Percentiles rank a stretch among this genome's conserved stretches.
phyloP scores from a whole-genome alignment of 2,888 invertebrate genomes.

The Helobdella robusta region DNA sequence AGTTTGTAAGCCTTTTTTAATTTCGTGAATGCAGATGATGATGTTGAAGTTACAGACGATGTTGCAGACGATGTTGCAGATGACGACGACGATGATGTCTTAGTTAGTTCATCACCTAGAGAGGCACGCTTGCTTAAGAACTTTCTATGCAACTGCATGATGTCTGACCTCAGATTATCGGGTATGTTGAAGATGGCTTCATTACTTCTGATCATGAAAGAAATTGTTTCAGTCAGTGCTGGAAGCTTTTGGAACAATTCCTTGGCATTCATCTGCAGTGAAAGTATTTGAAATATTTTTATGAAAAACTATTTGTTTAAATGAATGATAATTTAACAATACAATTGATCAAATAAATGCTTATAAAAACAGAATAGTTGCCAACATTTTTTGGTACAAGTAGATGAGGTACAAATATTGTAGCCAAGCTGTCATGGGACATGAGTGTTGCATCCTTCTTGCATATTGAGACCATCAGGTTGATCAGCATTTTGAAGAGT shows the following conservation, averaged over 20 bases:
- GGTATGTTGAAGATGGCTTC: neutral
- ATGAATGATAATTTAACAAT: no score
- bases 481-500: constrained; percentile 13
- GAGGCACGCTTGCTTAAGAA: no score
- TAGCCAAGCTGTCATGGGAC: constrained; percentile 10
- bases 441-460: neutral
- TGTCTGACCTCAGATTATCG: neutral
- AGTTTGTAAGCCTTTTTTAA: no score
- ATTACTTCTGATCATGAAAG: neutral
- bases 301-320: no score
- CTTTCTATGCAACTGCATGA: no score
- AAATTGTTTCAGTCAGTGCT: neutral
- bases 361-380: no score
- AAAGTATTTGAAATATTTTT: neutral
- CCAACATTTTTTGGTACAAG: constrained; percentile 27
- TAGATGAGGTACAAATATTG: constrained; percentile 23
- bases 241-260: neutral
- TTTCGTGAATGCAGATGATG: no score
- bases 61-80: no score
- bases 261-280: neutral
- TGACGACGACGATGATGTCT: no score
- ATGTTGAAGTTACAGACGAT: no score
- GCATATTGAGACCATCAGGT: constrained; percentile 6
- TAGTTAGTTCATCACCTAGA: no score
- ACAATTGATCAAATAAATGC: no score